Evolutionary conservation across 2,888 invertebrate species (phyloP), one percentile per base, ranked within the genome.

Genomic region (Nymphalis urticae): DNA sequence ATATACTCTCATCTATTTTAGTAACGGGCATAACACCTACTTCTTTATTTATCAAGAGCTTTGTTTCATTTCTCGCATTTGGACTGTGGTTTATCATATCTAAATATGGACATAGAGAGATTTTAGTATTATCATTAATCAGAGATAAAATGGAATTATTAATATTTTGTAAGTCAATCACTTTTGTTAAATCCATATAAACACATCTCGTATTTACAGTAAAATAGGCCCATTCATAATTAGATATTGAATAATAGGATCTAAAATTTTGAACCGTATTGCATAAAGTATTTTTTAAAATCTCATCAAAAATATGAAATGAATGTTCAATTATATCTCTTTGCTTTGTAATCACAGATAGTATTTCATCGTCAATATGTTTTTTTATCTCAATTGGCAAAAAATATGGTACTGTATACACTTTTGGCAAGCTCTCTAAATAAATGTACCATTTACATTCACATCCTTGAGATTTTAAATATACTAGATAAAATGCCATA

Each of bases 1-100:
- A 88, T 80, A 87, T 76, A 48, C 86, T 78, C 73, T 81, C 77
- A 59, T 81, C 80, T 69, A 93, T 74, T 73, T 83, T 80, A 62
- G 76, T 76, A 60, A 90, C 62, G 72, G 79, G 82, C 24, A 89
- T 72, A 76, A 86, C 85, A 71, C 85, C 81, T 68, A 87, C 77
- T 72, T 85, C 79, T 66, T 80, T 88, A 72, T 83, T 83, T 16
- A 90, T 83, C 71, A 88, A 68, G 66, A 91, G 77, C 75, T 89
- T 89, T 21, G 90, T 89, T 80, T 92, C 91, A 75, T 96, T 95
- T 72, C 89, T 87, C 5, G 95, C 94, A 66, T 87, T 80, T 71
- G 94, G 93, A 66, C 95, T 95, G 82, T 98, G 98, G 90, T 98
- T 98, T 73, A 98, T 96, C 90, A 98, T 94, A 85, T 98, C 98